Percentiles rank a stretch among this genome's conserved stretches.
These are phyloP conservation scores for Gortyna flavago DNA, from an alignment of 2,888 invertebrate genomes.

Conservation along the genomic window DNA sequence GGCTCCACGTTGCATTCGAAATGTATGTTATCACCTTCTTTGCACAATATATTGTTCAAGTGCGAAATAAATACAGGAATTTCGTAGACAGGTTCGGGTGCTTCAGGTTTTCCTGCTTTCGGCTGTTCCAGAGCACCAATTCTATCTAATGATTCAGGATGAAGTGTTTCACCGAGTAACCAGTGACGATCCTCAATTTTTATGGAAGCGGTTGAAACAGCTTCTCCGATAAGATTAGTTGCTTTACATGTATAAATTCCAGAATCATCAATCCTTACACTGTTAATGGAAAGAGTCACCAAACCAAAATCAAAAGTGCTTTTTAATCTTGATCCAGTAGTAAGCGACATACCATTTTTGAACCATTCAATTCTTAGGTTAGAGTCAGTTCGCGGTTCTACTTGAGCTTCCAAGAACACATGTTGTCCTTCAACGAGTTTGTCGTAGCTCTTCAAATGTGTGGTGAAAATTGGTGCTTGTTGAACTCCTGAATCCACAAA, in stretches of 20 bases:
- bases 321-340: conserved; percentile 96
- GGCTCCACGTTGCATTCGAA: conserved; percentile 98
- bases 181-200: conserved; percentile 97
- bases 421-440: conserved; percentile 96
- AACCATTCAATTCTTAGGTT: conserved; percentile 97
- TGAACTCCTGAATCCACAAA: conserved; percentile 95
- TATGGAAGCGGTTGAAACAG: conserved; percentile 96
- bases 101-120: conserved; percentile 91
- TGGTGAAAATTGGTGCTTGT: conserved; percentile 98
- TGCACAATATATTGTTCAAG: conserved; percentile 96
- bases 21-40: conserved; percentile 96
- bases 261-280: conserved; percentile 96
- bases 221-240: conserved; percentile 97
- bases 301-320: conserved; percentile 99
- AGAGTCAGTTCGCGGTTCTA: conserved; percentile 97
- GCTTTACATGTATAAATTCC: conserved; percentile 99
- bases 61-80: conserved; percentile 97
- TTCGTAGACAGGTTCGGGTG: conserved; percentile 94
- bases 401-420: conserved; percentile 96
- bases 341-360: conserved; percentile 96
- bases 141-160: conserved; percentile 96
- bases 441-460: conserved; percentile 96
- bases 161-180: conserved; percentile 95
- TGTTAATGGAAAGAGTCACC: conserved; percentile 97
- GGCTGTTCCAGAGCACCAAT: conserved; percentile 96